Evolutionary conservation across 2,797 vertebrate genomes (phyloP).

Genomic region (Galagoides demidoff): DNA sequence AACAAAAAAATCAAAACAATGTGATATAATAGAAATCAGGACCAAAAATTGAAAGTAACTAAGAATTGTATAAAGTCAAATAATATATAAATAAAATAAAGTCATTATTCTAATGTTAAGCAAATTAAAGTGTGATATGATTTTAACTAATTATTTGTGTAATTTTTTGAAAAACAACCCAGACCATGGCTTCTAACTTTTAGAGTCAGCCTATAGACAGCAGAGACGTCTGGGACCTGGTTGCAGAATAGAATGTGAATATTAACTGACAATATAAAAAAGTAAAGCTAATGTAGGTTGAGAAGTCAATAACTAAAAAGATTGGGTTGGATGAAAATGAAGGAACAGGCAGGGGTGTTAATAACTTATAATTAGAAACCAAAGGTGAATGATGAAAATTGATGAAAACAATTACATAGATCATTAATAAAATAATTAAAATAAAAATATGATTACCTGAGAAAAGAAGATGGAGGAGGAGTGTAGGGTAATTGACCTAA

Average conservation of each 20-base stretch:
- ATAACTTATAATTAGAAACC: neutral
- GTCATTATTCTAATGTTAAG: neutral
- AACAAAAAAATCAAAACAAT: neutral
- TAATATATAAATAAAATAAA: neutral
- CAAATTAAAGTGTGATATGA: neutral
- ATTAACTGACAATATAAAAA: neutral
- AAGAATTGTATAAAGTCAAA: neutral
- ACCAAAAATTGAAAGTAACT: neutral
- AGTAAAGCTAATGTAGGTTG: neutral
- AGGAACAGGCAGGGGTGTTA: neutral
- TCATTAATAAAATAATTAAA: conserved; percentile 27
- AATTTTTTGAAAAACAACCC: neutral
- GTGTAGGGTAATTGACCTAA: neutral
- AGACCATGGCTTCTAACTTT: neutral
- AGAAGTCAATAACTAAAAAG: neutral
- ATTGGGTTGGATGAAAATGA: neutral
- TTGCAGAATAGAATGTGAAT: neutral
- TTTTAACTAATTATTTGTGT: neutral
- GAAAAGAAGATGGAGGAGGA: neutral
- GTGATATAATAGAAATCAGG: neutral
- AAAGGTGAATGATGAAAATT: neutral
- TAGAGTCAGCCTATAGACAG: neutral
- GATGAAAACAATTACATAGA: neutral
- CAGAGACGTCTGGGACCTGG: neutral
- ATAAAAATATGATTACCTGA: neutral